Conservation (phyloP, 2,888 invertebrate species). For the Trichacis sp. region DNA sequence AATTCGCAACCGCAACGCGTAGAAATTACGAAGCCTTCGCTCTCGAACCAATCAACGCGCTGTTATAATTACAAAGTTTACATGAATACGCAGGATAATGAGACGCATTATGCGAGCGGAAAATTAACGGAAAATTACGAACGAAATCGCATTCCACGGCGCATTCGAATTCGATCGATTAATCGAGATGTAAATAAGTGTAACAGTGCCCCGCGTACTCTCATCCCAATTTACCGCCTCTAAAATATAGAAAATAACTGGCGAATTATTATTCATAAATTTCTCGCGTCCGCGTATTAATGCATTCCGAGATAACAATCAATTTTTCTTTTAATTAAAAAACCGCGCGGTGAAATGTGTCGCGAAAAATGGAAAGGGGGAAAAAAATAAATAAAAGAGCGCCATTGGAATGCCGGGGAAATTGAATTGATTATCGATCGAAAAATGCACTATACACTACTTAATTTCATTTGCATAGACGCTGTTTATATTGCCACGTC, state of each 20-base stretch:
- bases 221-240: not conserved
- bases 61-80: not conserved
- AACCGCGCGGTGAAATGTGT: not conserved
- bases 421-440: conserved; percentile 7
- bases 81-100: not conserved
- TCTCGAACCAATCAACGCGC: not conserved
- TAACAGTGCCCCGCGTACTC: too few species aligned
- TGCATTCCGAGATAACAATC: not conserved
- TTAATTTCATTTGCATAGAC: conserved; percentile 6
- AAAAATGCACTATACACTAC: not conserved
- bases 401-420: not conserved
- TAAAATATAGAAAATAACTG: not conserved
- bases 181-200: not conserved
- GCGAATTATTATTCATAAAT: conserved; percentile 2
- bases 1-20: too few species aligned
- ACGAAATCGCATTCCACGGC: not conserved
- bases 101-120: not conserved
- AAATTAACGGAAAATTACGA: not conserved
- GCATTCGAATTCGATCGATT: not conserved
- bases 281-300: not conserved
- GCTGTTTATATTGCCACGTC: not conserved
- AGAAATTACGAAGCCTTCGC: not conserved
- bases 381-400: not conserved
- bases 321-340: conserved; percentile 7
- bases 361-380: not conserved